Percentiles rank a stretch among this genome's conserved stretches.
phyloP scores from a whole-genome alignment of 2,797 vertebrate species.

The Ibycter americanus region DNA sequence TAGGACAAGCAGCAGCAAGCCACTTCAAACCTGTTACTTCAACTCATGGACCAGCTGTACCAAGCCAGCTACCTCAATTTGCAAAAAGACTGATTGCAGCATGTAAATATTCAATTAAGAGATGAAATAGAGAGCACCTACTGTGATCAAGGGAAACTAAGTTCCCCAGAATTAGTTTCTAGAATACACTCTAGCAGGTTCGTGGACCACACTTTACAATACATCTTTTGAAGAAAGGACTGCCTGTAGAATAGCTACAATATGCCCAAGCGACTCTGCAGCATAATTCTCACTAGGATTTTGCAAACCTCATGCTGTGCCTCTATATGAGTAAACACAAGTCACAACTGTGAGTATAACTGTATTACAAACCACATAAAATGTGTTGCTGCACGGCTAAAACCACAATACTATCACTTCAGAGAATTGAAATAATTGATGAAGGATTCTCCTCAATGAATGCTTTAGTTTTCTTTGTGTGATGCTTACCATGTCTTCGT shows the following conservation, averaged over 20 bases:
- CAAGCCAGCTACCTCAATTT: neutral
- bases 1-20: neutral
- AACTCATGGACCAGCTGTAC: neutral
- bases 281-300: neutral
- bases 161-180: neutral
- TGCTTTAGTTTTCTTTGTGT: neutral
- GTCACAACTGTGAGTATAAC: neutral
- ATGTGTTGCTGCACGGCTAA: neutral
- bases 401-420: neutral
- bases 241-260: neutral
- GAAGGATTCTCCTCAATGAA: neutral
- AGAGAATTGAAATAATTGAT: neutral
- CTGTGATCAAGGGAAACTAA: neutral
- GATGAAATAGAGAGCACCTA: neutral
- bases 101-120: neutral
- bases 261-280: neutral
- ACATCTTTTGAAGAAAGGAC: neutral
- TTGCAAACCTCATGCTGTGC: rapidly evolving
- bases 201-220: neutral
- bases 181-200: neutral
- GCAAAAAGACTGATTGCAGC: neutral
- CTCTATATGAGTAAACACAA: neutral
- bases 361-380: rapidly evolving
- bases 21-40: neutral
- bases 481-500: constrained; percentile 95